Evolutionary conservation across 2,888 invertebrate species (phyloP), one percentile per base, ranked within the genome.

Genomic region (Eristalis pertinax): DNA sequence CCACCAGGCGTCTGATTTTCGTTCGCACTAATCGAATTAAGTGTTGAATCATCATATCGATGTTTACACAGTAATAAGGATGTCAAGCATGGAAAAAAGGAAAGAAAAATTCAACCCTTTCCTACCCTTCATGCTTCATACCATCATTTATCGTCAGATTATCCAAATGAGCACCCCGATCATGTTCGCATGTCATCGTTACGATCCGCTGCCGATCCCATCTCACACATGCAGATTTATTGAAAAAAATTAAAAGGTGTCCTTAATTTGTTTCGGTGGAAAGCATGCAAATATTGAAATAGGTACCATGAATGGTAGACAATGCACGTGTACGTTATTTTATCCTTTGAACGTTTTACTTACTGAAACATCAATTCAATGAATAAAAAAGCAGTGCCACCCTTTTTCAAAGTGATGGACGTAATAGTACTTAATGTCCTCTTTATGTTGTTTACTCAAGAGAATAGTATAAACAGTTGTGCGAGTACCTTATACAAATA

Each of bases 61-160:
- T 87, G 84, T 84, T 84, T 84, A 79, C 79, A 79, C 84, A 84
- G 84, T 87, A 87, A 87, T 87, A 84, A 87, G 83, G 87, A 84
- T 84, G 84, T 87, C 84, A 87, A 79, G 68, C 50, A 35, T 8
- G 3, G 64, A 38, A 62, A 76, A 22, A 35, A 32, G 19, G 62
- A 56, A 26, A 78, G 7, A 24, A 64, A 81, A 72, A 60, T 78
- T 7, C 68, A 87, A 83, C 84, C 87, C 84, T 80, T 87, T 76
- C 8, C 50, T 75, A 63, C 79, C 78, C 72, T 83, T 87, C 83
- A 87, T 64, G 87, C 68, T 64, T 87, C 63, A 79, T 79, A 83
- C 83, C 87, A 87, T 87, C 84, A 87, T 87, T 87, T 87, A 87
- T 84, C 76, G 87, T 87, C 84, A 87, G 87, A 87, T 87, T 87